Percentiles rank a stretch among this genome's conserved stretches.
phyloP scores from a whole-genome alignment of 2,797 vertebrate species.

The Taeniopygia guttata region DNA sequence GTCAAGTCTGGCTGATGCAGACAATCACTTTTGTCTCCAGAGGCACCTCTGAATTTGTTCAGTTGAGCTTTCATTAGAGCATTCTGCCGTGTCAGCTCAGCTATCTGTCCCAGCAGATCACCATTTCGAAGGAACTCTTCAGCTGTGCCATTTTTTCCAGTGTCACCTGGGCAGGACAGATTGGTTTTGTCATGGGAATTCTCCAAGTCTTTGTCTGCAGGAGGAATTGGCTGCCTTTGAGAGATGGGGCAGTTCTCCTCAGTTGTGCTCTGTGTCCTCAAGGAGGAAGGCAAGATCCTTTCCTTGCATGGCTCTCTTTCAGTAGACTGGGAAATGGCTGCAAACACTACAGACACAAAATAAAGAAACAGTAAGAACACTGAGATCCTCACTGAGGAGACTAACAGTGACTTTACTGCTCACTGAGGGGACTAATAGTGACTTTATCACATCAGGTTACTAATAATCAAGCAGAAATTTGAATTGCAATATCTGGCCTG shows the following conservation, averaged over 20 bases:
- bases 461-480: neutral
- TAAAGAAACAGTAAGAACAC: neutral
- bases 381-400: neutral
- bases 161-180: neutral
- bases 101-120: slow-evolving; percentile 79
- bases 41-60: slow-evolving; percentile 50
- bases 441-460: neutral
- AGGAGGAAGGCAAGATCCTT: slow-evolving; percentile 3
- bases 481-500: neutral
- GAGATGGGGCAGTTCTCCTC: slow-evolving; percentile 39
- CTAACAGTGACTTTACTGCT: neutral
- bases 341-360: slow-evolving; percentile 10
- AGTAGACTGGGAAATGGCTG: slow-evolving; percentile 35
- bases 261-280: slow-evolving; percentile 13
- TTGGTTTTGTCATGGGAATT: neutral
- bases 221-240: slow-evolving; percentile 31
- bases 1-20: neutral
- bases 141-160: neutral
- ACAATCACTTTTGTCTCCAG: slow-evolving; percentile 45
- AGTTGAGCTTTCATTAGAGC: slow-evolving; percentile 80
- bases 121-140: slow-evolving; percentile 25
- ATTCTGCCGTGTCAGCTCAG: slow-evolving; percentile 82
- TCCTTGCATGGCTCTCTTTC: slow-evolving; percentile 47
- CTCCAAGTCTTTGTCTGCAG: slow-evolving; percentile 53
- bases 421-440: neutral